Conservation (phyloP, 2,888 invertebrate genomes). For the Lithophane leautieri region DNA sequence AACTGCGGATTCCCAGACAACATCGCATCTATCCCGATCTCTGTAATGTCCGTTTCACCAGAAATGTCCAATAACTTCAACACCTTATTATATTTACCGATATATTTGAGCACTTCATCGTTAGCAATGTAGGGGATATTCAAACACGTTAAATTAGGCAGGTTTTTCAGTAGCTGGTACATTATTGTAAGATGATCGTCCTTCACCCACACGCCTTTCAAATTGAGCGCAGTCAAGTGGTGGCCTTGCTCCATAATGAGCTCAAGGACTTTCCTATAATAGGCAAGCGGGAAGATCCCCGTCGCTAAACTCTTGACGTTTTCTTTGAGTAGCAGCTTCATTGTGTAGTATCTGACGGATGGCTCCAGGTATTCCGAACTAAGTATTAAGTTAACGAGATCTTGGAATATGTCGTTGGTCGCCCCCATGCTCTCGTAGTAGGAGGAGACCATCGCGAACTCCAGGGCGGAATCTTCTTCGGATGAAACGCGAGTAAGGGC, state of each 20-base stretch:
- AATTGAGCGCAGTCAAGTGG: slow-evolving; percentile 91
- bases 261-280: slow-evolving; percentile 92
- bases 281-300: slow-evolving; percentile 93
- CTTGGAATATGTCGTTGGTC: slow-evolving; percentile 93
- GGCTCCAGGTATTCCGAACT: slow-evolving; percentile 92
- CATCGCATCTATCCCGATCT: slow-evolving; percentile 91
- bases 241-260: slow-evolving; percentile 92
- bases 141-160: slow-evolving; percentile 91
- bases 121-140: slow-evolving; percentile 93
- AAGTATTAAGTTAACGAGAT: slow-evolving; percentile 92
- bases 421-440: slow-evolving; percentile 91
- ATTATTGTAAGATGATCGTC: slow-evolving; percentile 92
- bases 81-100: slow-evolving; percentile 89
- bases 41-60: slow-evolving; percentile 93
- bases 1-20: slow-evolving; percentile 88
- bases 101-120: slow-evolving; percentile 92
- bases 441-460: slow-evolving; percentile 91
- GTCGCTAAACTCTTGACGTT: slow-evolving; percentile 92
- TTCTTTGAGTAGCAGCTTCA: slow-evolving; percentile 92
- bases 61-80: slow-evolving; percentile 92
- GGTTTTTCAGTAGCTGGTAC: slow-evolving; percentile 91
- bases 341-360: slow-evolving; percentile 92
- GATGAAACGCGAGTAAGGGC: slow-evolving; percentile 91
- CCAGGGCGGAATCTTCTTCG: slow-evolving; percentile 90
- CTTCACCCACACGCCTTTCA: slow-evolving; percentile 94